Percentiles rank a stretch among this genome's conserved stretches.
phyloP scores from a whole-genome alignment of 2,113 vertebrate species.

The Xenopus laevis region DNA sequence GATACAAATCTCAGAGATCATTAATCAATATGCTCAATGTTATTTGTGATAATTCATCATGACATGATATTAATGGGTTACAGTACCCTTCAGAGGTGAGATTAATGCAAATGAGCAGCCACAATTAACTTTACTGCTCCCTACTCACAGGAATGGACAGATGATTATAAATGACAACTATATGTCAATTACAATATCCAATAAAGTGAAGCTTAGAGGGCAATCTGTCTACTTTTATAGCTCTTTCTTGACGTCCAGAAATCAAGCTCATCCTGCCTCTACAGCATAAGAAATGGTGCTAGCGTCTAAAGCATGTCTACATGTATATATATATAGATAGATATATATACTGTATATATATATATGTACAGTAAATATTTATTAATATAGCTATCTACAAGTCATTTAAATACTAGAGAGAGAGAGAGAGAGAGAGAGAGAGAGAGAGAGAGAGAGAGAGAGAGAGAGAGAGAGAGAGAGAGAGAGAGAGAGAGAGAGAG shows the following conservation, averaged over 20 bases:
- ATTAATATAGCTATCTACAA: no score
- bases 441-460: no score
- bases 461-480: no score
- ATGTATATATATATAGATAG: no score
- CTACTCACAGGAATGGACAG: constrained; percentile 80
- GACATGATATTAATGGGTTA: constrained; percentile 91
- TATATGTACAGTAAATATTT: no score
- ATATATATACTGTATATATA: no score
- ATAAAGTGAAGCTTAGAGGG: constrained; percentile 84
- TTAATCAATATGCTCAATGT: constrained; percentile 90
- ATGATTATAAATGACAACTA: constrained; percentile 92
- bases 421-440: no score
- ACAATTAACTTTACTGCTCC: constrained; percentile 92
- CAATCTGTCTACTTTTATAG: constrained; percentile 82
- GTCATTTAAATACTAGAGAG: no score
- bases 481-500: no score
- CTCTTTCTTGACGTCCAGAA: constrained; percentile 66
- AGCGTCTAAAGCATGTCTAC: constrained; percentile 4
- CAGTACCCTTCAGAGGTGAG: constrained; percentile 89
- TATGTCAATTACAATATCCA: constrained; percentile 87
- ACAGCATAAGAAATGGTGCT: constrained; percentile 60
- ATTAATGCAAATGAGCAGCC: constrained; percentile 90
- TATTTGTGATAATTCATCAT: constrained; percentile 96
- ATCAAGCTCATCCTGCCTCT: constrained; percentile 69
- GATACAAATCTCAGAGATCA: constrained; percentile 83